phyloP scores from a whole-genome alignment of 2,797 vertebrate species.

The Sphenopsis melanotis region DNA sequence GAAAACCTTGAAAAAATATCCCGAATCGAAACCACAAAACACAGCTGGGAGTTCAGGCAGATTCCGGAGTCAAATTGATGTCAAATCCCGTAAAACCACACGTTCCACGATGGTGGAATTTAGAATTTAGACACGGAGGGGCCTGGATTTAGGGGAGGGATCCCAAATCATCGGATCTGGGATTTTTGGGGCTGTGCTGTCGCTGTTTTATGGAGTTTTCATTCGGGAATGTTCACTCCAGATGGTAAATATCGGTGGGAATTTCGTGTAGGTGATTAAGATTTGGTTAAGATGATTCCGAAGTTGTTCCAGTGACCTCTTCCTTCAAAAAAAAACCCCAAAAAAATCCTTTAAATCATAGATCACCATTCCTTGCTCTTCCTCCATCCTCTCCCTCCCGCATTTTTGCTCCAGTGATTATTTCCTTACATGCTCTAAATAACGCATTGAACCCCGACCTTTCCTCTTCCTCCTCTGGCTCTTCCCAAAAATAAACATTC shows the following conservation, averaged over 20 bases:
- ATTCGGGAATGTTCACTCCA: fast-evolving
- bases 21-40: not conserved
- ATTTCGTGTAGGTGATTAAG: fast-evolving
- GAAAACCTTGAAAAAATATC: not conserved
- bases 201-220: not conserved
- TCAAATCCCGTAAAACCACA: fast-evolving
- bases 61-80: not conserved
- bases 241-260: fast-evolving
- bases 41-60: not conserved
- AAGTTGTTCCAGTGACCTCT: not conserved
- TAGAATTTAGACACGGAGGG: fast-evolving
- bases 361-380: not conserved
- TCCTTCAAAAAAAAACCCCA: not conserved
- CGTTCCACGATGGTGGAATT: fast-evolving
- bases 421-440: constrained; percentile 65
- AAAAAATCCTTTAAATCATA: not conserved
- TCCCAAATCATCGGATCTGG: fast-evolving
- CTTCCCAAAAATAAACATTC: not conserved
- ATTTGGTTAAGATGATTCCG: not conserved
- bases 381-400: not conserved
- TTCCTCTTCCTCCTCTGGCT: constrained; percentile 9
- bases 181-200: not conserved
- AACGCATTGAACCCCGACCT: constrained; percentile 34
- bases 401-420: constrained; percentile 45
- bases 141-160: no score